Evolutionary conservation across 2,113 vertebrate species (phyloP).

Genomic region (Apus apus): DNA sequence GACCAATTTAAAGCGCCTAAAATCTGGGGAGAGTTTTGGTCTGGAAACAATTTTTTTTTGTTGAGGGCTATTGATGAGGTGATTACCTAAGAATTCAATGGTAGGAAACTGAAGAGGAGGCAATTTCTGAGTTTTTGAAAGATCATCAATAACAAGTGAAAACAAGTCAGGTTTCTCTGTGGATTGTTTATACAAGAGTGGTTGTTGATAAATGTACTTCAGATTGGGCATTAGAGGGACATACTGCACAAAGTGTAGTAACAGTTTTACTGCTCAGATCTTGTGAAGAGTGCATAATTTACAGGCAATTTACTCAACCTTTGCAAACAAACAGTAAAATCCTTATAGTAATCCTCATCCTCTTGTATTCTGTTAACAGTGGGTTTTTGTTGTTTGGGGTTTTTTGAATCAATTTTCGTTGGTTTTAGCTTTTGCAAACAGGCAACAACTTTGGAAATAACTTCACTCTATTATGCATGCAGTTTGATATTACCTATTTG

Average conservation of each 20-base stretch:
- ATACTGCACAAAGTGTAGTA: neutral
- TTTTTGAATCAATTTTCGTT: neutral
- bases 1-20: neutral
- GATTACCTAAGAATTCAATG: constrained; percentile 22
- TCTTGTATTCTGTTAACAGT: neutral
- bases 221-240: neutral
- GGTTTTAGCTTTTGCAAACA: neutral
- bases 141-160: constrained; percentile 18
- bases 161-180: neutral
- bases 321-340: neutral
- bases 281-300: neutral
- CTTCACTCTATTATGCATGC: neutral
- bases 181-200: neutral
- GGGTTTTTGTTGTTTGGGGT: neutral
- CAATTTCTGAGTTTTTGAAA: constrained; percentile 13
- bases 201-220: constrained; percentile 31
- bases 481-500: neutral
- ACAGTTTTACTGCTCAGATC: neutral
- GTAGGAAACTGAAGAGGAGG: constrained; percentile 15
- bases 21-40: neutral
- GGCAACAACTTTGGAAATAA: neutral
- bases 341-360: neutral
- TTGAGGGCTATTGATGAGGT: constrained; percentile 10
- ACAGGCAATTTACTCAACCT: neutral
- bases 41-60: constrained; percentile 18